Conservation (phyloP, 2,797 vertebrate genomes). For the Spatula clypeata region DNA sequence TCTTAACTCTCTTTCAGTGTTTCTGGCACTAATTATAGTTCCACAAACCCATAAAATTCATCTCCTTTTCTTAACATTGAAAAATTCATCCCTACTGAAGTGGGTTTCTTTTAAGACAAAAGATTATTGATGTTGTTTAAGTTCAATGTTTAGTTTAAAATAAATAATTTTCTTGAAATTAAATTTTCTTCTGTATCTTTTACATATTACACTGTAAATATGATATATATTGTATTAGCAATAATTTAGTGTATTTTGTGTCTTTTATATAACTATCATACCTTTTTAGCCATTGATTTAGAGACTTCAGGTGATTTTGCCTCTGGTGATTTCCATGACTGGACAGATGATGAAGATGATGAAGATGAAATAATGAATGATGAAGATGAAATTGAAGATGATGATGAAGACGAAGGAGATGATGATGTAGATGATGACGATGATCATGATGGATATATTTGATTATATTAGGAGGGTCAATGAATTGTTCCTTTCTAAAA, state of each 20-base stretch:
- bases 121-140: background rate
- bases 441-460: slow-evolving; percentile 91
- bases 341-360: slow-evolving; percentile 90
- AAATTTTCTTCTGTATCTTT: background rate
- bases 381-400: slow-evolving; percentile 89
- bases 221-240: background rate
- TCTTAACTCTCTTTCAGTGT: background rate
- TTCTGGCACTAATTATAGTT: background rate
- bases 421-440: slow-evolving; percentile 83
- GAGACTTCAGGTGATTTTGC: slow-evolving; percentile 95
- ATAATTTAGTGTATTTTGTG: background rate
- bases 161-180: slow-evolving; percentile 76
- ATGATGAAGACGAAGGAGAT: slow-evolving; percentile 91
- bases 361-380: slow-evolving; percentile 89
- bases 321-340: slow-evolving; percentile 91
- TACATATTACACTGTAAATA: background rate
- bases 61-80: background rate
- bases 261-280: slow-evolving; percentile 4
- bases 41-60: background rate
- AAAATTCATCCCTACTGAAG: background rate
- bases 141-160: background rate
- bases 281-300: slow-evolving; percentile 84
- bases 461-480: slow-evolving; percentile 73
- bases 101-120: background rate
- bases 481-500: slow-evolving; percentile 87